Evolutionary conservation across 2,113 vertebrate genomes (phyloP), one percentile per base, ranked within the genome.

Genomic region (Onychorhynchus coronatus): DNA sequence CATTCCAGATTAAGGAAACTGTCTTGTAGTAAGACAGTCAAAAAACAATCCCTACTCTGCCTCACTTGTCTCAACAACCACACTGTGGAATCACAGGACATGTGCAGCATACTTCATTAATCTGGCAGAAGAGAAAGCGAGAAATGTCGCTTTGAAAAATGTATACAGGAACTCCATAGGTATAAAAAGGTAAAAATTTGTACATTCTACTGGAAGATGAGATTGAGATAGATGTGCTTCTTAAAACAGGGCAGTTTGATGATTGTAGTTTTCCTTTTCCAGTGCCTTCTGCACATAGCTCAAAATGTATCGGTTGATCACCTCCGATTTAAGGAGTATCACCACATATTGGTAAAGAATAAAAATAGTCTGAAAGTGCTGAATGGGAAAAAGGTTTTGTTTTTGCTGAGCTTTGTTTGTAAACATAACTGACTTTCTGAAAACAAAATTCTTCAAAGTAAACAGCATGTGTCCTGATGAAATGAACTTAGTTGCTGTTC

Each of bases 391-490:
- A 80, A 33, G 6, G 19, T 37, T 74, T 58, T 37, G 4, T 0
- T 39, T 78, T 53, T 75, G n/a, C 8, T 47, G 39, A 66, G 28
- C 4, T 42, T 86, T 67, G 15, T 37, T 44, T 65, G 18, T 31
- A 23, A 61, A 30, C 19, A 42, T 37, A 31, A 31, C 19, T 56
- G 55, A 56, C 5, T 35, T 76, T 55, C 6, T 62, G 25, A 80
- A 68, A 11, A 35, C 9, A 56, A 22, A 4, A 50, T 65, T 50
- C 23, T 63, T 80, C 53, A 84, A 25, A 16, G 13, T 24, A 63
- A n/a, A 14, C 12, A 58, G 14, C 15, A 55, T 50, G 4, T 35
- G 5, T 4, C 7, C 19, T 0, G 1, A 12, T 21, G 16, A 79
- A 63, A 39, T 65, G 7, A 72, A 46, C 24, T 79, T 30, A 1